Base-by-base conservation (phyloP, 2,113 vertebrate genomes). In the Phycodurus eques region DNA sequence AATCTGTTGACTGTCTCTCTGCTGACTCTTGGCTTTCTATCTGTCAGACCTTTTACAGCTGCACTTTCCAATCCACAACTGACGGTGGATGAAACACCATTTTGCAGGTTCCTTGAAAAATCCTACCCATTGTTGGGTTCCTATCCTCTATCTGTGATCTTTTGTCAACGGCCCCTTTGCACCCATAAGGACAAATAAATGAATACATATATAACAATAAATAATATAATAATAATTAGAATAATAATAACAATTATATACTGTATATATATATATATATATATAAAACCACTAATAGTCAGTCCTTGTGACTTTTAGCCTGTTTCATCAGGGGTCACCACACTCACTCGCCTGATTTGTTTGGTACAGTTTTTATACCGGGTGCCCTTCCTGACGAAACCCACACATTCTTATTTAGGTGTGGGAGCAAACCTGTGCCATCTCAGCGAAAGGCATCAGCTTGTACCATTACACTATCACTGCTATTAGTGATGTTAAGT, bases 1-100 rank as follows among this genome's bases (percentile, higher is more conserved):
- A n/a, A 47, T 66, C 43, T 66, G 43, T 47, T 66, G 64, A 66
- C 43, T 10, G 43, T 44, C 43, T 20, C 60, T 66, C 44, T 47
- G 63, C 44, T 65, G 63, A 65, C 42, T 65, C 13, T 44, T 20
- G 64, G 6, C 64, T 31, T 66, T 66, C 44, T 27, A 6, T 31
- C 62, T n/a, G 64, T 46, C 43, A 66, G 64, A 66, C 64, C n/a
- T 47, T 47, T 66, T 66, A 31, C 64, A 46, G 43, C 44, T 66
- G 64, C 43, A 14, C n/a, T 47, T 65, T 65, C 63, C 42, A 46
- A 44, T 46, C 19, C n/a, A 65, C 63, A 47, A 47, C n/a, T 31
- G 43, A 66, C 27, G 44, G 64, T n/a, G 44, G 64, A 27, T n/a
- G 62, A 46, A 65, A 46, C 12, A 13, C 11, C 42, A 20, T 22